Conservation (phyloP, 2,797 vertebrate species). For the Crax fasciolata region DNA sequence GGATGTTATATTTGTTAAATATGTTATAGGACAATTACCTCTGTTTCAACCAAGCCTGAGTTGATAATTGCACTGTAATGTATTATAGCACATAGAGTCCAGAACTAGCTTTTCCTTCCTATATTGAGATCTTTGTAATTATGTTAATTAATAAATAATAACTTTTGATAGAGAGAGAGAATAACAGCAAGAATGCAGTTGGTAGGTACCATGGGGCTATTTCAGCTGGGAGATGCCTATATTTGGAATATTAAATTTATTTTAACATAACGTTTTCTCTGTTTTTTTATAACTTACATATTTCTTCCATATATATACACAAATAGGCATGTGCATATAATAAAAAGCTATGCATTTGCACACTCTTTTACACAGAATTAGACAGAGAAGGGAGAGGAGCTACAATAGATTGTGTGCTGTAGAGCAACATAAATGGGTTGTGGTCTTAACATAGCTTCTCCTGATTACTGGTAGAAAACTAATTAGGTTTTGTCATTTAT, state of each 20-base stretch:
- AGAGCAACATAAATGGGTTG: slow-evolving; percentile 56
- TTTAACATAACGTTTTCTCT: not conserved
- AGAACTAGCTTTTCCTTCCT: slow-evolving; percentile 54
- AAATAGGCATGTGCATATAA: not conserved
- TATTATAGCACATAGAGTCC: slow-evolving; percentile 42
- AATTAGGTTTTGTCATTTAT: slow-evolving; percentile 83
- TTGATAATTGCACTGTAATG: slow-evolving; percentile 63
- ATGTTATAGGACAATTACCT: slow-evolving; percentile 59
- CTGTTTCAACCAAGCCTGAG: slow-evolving; percentile 57
- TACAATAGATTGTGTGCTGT: not conserved
- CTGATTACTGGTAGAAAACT: slow-evolving; percentile 78
- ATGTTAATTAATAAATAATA: slow-evolving; percentile 75
- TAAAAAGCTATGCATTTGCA: not conserved
- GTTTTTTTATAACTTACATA: slow-evolving; percentile 24
- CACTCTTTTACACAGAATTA: not conserved
- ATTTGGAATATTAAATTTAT: slow-evolving; percentile 38
- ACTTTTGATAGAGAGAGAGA: slow-evolving; percentile 62
- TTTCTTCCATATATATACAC: not conserved
- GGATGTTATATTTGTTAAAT: slow-evolving; percentile 63
- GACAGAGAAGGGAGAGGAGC: not conserved
- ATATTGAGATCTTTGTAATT: slow-evolving; percentile 67
- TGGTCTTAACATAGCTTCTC: slow-evolving; percentile 72
- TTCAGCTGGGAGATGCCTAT: slow-evolving; percentile 61
- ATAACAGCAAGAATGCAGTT: slow-evolving; percentile 35
- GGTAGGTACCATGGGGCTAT: slow-evolving; percentile 17